Conservation (phyloP, 2,888 invertebrate genomes). For the Leptopilina syphax region DNA sequence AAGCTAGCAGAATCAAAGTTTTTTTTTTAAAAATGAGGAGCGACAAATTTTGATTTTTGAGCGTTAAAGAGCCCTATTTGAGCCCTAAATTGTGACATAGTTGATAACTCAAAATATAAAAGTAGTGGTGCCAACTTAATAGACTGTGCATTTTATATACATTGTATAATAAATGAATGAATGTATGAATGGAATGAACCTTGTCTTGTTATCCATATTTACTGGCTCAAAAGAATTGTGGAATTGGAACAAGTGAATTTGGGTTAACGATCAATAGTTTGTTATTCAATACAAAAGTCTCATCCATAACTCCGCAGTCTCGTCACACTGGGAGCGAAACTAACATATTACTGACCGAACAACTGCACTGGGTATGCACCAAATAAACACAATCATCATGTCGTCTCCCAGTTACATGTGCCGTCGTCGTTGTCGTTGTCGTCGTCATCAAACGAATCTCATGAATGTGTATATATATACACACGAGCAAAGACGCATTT, state of each 20-base stretch:
- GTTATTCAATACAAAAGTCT: slow-evolving; percentile 35
- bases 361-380: slow-evolving; percentile 21
- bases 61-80: too few species aligned
- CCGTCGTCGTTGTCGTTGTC: not conserved
- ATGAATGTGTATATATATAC: slow-evolving; percentile 1
- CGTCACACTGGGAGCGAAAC: not conserved
- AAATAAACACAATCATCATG: slow-evolving; percentile 38
- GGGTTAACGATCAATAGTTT: slow-evolving; percentile 40
- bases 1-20: too few species aligned
- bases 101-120: too few species aligned
- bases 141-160: too few species aligned
- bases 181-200: slow-evolving; percentile 11
- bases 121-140: too few species aligned
- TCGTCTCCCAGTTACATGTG: slow-evolving; percentile 1
- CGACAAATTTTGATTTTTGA: too few species aligned
- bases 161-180: not conserved
- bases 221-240: slow-evolving; percentile 14
- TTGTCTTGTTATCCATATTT: slow-evolving; percentile 7
- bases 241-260: slow-evolving; percentile 30
- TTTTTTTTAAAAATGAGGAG: too few species aligned
- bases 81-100: too few species aligned
- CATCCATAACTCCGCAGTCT: slow-evolving; percentile 29
- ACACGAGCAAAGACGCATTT: not conserved
- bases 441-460: slow-evolving; percentile 9
- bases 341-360: slow-evolving; percentile 30